These are phyloP conservation scores for Crotalus horridus DNA, from an alignment of 2,113 vertebrate genomes.

Conservation along the genomic window DNA sequence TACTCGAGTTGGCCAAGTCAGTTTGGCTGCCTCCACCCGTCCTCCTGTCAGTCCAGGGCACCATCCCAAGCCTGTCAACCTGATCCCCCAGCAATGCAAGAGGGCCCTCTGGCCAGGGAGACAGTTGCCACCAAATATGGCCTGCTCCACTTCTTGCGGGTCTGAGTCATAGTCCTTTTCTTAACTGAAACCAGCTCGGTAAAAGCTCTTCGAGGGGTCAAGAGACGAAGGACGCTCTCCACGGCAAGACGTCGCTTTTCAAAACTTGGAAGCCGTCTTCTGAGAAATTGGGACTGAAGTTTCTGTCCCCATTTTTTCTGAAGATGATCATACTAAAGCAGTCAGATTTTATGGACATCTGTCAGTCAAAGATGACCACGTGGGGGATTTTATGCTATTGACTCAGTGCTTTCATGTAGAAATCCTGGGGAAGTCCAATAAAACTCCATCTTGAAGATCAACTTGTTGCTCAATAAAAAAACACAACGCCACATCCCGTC, in stretches of 20 bases:
- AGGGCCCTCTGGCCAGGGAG: background rate
- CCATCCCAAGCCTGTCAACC: background rate
- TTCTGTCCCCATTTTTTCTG: background rate
- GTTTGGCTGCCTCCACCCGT: background rate
- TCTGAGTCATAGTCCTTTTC: slow-evolving; percentile 1
- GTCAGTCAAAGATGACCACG: background rate
- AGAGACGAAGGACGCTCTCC: background rate
- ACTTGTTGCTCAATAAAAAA: background rate
- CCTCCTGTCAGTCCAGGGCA: background rate
- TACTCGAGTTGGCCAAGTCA: background rate
- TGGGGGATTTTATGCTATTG: background rate
- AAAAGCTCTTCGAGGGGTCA: background rate
- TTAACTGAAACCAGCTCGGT: background rate
- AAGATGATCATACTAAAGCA: background rate
- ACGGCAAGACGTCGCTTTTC: background rate
- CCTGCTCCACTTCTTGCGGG: background rate
- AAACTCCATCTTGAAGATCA: background rate
- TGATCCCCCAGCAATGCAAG: no score
- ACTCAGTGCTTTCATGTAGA: background rate
- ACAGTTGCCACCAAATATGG: background rate
- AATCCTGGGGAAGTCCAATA: background rate
- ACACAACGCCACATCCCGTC: background rate
- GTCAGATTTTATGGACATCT: background rate
- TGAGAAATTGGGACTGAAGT: background rate
- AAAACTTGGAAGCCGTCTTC: background rate